A percentile compares a stretch with the other conserved stretches of the same genome.
phyloP scores from a whole-genome alignment of 1,140 invertebrate genomes.

The Scaptomyza hsui region DNA sequence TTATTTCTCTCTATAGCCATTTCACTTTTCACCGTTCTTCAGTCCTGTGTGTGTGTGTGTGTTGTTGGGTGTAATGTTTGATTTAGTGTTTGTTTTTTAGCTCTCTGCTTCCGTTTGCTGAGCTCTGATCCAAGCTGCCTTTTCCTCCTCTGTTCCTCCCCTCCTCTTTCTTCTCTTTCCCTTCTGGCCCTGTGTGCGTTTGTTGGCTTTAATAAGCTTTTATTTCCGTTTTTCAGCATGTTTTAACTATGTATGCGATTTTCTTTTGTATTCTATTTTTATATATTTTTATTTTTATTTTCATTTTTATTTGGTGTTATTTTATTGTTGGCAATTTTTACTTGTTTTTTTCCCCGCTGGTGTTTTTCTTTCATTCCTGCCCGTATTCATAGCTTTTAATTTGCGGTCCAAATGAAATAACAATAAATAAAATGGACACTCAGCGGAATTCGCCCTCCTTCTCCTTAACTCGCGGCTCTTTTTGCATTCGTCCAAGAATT shows the following conservation, averaged over 20 bases:
- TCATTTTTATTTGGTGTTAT: constrained; percentile 16
- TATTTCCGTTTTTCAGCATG: constrained; percentile 80
- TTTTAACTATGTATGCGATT: constrained; percentile 47
- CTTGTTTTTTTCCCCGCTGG: constrained; percentile 43
- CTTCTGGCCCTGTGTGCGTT: constrained; percentile 8
- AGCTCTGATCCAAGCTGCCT: constrained; percentile 28
- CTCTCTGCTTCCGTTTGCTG: constrained; percentile 58
- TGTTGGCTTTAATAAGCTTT: constrained; percentile 81
- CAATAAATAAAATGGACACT: constrained; percentile 78
- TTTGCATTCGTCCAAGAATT: constrained; percentile 47
- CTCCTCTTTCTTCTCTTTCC: background rate
- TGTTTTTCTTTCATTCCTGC: constrained; percentile 44
- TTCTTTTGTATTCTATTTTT: no score
- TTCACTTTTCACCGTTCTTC: constrained; percentile 40
- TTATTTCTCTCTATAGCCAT: constrained; percentile 50
- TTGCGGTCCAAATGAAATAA: constrained; percentile 81
- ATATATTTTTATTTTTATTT: constrained; percentile 11
- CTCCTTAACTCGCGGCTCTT: constrained; percentile 24
- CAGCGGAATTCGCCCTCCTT: background rate
- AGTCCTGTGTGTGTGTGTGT: no score
- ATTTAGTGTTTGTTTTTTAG: constrained; percentile 80
- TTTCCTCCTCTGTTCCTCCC: background rate
- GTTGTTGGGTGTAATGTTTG: constrained; percentile 74
- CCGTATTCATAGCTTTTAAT: constrained; percentile 82
- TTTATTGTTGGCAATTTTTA: constrained; percentile 47